Percentiles rank a stretch among this genome's conserved stretches.
phyloP scores from a whole-genome alignment of 2,888 invertebrate genomes.

The Oeneis ivallda region DNA sequence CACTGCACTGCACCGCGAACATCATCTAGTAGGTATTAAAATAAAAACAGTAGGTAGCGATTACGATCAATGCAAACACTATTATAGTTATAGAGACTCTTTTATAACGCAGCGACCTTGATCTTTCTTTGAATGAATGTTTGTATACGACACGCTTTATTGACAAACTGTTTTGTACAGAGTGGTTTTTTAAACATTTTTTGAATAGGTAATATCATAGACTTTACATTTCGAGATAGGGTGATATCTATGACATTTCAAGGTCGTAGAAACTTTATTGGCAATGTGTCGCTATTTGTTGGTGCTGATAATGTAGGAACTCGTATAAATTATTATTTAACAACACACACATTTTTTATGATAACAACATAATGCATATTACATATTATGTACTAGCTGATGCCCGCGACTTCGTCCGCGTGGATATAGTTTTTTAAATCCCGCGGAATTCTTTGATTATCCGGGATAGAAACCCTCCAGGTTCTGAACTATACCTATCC shows the following conservation, averaged over 20 bases:
- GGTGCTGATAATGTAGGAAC: constrained; percentile 13
- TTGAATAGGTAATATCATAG: neutral
- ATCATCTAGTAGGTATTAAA: neutral
- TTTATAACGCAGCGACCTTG: constrained; percentile 24
- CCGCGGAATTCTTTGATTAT: too few relatives aligned
- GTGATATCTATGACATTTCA: constrained; percentile 25
- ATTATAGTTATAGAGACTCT: too few relatives aligned
- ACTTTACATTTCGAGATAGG: constrained; percentile 14
- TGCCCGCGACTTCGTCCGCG: too few relatives aligned
- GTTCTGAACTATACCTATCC: too few relatives aligned
- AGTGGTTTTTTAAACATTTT: constrained; percentile 3
- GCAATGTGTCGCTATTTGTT: neutral
- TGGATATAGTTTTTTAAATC: too few relatives aligned
- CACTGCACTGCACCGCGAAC: too few relatives aligned
- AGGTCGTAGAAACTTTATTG: constrained; percentile 19
- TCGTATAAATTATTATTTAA: neutral
- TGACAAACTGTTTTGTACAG: constrained; percentile 15
- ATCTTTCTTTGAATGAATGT: constrained; percentile 32
- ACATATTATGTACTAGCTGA: too few relatives aligned
- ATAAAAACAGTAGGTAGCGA: neutral
- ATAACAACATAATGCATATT: too few relatives aligned
- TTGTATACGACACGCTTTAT: constrained; percentile 14
- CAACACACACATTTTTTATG: too few relatives aligned
- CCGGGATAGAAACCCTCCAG: too few relatives aligned
- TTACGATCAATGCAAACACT: constrained; percentile 4